Evolutionary conservation across 2,888 invertebrate species (phyloP).

Genomic region (Nomada lathburiana): DNA sequence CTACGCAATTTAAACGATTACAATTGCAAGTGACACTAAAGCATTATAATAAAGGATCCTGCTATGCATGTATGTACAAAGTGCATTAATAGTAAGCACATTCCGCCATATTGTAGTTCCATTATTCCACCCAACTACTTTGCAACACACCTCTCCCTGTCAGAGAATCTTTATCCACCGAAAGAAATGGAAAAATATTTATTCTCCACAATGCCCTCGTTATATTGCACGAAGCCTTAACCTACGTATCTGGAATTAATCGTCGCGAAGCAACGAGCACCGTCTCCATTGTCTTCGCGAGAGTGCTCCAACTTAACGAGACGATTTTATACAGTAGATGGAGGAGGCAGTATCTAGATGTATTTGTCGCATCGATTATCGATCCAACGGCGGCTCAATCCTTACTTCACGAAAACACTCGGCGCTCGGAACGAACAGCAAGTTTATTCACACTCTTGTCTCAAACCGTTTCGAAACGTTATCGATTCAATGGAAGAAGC

Average conservation of each 20-base stretch:
- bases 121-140: neutral
- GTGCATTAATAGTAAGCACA: too few relatives aligned
- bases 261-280: neutral
- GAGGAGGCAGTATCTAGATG: constrained; percentile 15
- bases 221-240: neutral
- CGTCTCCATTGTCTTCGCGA: neutral
- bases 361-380: constrained; percentile 8
- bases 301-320: constrained; percentile 26
- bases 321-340: neutral
- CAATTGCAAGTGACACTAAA: neutral
- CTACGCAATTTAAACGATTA: neutral
- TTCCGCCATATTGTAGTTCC: neutral
- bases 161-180: neutral
- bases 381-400: constrained; percentile 13
- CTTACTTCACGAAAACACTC: constrained; percentile 31
- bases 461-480: neutral
- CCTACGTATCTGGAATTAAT: constrained; percentile 11
- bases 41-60: too few relatives aligned
- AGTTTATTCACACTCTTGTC: constrained; percentile 33
- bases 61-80: too few relatives aligned
- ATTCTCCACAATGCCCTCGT: neutral
- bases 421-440: constrained; percentile 10
- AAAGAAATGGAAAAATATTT: neutral
- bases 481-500: neutral
- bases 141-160: neutral